These are phyloP conservation scores for Pteronura brasiliensis DNA, from an alignment of 2,113 vertebrate genomes.

Conservation along the genomic window DNA sequence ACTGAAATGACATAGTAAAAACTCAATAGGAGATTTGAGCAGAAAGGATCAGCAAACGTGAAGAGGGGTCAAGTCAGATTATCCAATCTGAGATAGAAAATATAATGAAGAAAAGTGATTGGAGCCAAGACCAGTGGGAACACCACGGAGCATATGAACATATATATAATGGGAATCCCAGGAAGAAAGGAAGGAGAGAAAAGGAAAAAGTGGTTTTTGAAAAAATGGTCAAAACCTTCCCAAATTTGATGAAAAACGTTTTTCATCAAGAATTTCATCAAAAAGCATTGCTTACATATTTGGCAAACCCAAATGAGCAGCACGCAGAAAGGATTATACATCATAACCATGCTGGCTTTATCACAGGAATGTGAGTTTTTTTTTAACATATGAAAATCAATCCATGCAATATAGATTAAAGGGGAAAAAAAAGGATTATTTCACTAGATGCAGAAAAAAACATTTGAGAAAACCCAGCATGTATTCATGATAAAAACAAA, in stretches of 20 bases:
- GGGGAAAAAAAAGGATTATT: neutral
- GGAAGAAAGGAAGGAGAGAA: neutral
- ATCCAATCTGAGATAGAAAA: neutral
- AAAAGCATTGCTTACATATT: neutral
- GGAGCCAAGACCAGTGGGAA: neutral
- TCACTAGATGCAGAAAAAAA: neutral
- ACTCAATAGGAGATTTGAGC: neutral
- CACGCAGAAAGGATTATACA: neutral
- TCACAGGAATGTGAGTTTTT: neutral
- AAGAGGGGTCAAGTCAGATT: neutral
- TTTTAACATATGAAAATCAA: neutral
- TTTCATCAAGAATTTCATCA: no score
- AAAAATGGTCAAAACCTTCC: neutral
- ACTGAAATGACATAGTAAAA: neutral
- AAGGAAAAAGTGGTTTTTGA: neutral
- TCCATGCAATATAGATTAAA: neutral
- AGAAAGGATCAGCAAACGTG: neutral
- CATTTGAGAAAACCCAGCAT: neutral
- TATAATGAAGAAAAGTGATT: neutral
- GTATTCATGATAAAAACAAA: neutral
- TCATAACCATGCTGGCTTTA: neutral
- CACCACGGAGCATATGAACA: neutral
- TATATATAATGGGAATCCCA: neutral
- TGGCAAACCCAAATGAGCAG: neutral
- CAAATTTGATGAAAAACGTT: neutral